A percentile compares a stretch with the other conserved stretches of the same genome.
phyloP scores from a whole-genome alignment of 2,888 invertebrate genomes.

The Apamea monoglypha region DNA sequence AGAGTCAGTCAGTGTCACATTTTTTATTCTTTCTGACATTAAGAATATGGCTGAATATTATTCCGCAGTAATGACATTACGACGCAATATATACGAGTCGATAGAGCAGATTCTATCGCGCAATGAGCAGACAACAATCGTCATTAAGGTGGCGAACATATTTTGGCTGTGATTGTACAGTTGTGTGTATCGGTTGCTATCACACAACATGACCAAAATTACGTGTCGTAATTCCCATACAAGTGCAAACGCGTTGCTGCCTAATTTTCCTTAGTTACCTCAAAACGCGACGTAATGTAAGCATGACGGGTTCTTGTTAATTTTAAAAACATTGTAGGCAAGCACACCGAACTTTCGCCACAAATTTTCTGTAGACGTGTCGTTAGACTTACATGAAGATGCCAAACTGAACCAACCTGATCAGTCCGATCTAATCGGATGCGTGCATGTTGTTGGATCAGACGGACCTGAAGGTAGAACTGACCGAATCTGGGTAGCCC shows the following conservation, averaged over 20 bases:
- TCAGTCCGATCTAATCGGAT: background rate
- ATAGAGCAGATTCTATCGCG: background rate
- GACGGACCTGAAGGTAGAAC: background rate
- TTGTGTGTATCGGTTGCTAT: background rate
- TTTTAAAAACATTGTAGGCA: background rate
- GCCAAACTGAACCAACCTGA: background rate
- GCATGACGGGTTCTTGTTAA: background rate
- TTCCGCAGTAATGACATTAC: background rate
- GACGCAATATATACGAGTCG: background rate
- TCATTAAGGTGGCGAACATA: background rate
- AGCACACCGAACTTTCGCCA: background rate
- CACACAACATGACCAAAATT: background rate
- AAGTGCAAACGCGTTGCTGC: background rate
- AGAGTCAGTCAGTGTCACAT: background rate
- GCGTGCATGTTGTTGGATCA: background rate
- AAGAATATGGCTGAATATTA: background rate
- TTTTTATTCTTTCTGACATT: background rate
- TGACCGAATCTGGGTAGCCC: background rate
- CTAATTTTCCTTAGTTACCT: background rate
- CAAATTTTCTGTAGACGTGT: background rate
- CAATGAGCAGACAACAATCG: background rate
- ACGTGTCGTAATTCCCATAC: background rate
- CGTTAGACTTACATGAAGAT: background rate
- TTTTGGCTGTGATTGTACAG: background rate
- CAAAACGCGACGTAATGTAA: background rate